Evolutionary conservation across 2,888 invertebrate species (phyloP).

Genomic region (Dyspetes luteomarginatus): DNA sequence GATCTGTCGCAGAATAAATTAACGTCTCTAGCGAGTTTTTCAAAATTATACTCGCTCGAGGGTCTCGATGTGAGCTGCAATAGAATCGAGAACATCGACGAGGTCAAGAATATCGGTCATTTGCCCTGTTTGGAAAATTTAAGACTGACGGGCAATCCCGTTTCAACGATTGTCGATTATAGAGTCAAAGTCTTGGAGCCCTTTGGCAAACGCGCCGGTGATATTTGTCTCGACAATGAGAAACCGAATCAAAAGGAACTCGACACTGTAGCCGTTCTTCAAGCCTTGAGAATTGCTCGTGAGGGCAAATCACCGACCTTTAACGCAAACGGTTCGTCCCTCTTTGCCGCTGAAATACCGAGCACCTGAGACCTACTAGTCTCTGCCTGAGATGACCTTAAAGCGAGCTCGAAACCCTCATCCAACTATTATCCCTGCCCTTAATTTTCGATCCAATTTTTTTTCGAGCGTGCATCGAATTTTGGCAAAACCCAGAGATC

Average conservation of each 20-base stretch:
- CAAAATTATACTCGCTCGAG: conserved; percentile 93
- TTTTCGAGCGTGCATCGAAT: no score
- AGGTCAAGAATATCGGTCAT: conserved; percentile 91
- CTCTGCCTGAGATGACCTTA: no score
- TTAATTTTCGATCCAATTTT: no score
- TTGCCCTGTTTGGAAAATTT: conserved; percentile 95
- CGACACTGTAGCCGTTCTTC: conserved; percentile 95
- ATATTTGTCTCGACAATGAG: conserved; percentile 95
- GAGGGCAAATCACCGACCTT: conserved; percentile 88
- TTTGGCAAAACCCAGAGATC: no score
- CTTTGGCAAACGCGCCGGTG: conserved; percentile 92
- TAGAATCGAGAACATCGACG: conserved; percentile 90
- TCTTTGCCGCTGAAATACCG: conserved; percentile 81
- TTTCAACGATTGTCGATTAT: conserved; percentile 94
- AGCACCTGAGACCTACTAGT: conserved; percentile 69
- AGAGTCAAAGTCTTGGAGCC: conserved; percentile 94
- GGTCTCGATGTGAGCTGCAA: conserved; percentile 95
- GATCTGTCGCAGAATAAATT: conserved; percentile 94
- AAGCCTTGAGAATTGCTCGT: conserved; percentile 92
- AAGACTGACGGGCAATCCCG: conserved; percentile 94
- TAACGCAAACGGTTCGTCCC: conserved; percentile 84
- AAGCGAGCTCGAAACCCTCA: no score
- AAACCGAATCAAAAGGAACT: conserved; percentile 94
- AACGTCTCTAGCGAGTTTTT: conserved; percentile 88
- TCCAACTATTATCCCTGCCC: no score